Evolutionary conservation across 2,113 vertebrate species (phyloP).

Genomic region (Channa maculata): DNA sequence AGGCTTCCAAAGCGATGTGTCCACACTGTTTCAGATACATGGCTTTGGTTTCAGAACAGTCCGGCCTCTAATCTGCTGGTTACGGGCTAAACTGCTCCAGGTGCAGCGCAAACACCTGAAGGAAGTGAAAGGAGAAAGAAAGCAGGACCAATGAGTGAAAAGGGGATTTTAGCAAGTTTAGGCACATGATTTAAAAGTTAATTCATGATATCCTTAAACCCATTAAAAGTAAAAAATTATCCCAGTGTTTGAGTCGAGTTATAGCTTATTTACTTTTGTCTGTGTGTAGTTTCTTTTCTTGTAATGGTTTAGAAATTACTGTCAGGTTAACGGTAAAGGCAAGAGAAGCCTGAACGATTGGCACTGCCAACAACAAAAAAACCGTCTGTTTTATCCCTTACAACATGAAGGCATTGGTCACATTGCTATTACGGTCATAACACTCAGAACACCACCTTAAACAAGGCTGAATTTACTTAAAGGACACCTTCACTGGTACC

Average conservation of each 20-base stretch:
- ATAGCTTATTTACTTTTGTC: slow-evolving; percentile 46
- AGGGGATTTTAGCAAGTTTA: slow-evolving; percentile 33
- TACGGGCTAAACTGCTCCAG: not conserved
- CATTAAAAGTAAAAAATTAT: slow-evolving; percentile 29
- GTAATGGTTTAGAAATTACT: not conserved
- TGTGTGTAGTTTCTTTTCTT: slow-evolving; percentile 14
- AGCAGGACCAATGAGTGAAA: not conserved
- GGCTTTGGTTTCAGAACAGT: slow-evolving; percentile 34
- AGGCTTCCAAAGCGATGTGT: slow-evolving; percentile 29
- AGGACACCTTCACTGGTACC: too few species aligned
- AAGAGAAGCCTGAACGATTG: slow-evolving; percentile 29
- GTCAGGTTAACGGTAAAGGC: slow-evolving; percentile 8
- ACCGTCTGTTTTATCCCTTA: slow-evolving; percentile 19
- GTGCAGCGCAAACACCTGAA: slow-evolving; percentile 15
- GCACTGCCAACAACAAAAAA: slow-evolving; percentile 23
- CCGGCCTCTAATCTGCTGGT: too few species aligned
- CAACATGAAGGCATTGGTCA: slow-evolving; percentile 30
- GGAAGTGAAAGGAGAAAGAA: too few species aligned
- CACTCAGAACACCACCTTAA: slow-evolving; percentile 4
- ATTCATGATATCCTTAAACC: slow-evolving; percentile 5
- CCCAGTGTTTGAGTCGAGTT: slow-evolving; percentile 47
- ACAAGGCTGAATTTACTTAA: slow-evolving; percentile 3
- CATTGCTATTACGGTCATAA: slow-evolving; percentile 10
- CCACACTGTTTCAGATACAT: slow-evolving; percentile 28
- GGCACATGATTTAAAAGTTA: slow-evolving; percentile 46